A percentile compares a stretch with the other conserved stretches of the same genome.
phyloP scores from a whole-genome alignment of 1,140 invertebrate genomes.

The Atopsyche davidsoni region DNA sequence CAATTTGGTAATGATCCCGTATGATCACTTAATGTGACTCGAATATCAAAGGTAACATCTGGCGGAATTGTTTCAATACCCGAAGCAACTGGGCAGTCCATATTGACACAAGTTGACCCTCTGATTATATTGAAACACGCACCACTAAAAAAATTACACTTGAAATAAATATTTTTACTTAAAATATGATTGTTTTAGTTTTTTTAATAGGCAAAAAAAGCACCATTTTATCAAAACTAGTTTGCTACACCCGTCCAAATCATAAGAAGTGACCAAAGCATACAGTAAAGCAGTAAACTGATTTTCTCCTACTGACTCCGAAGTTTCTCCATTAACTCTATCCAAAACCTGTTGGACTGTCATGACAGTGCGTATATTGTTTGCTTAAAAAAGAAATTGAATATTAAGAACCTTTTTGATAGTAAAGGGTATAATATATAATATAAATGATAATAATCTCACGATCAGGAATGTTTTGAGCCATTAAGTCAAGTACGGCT shows the following conservation, averaged over 20 bases:
- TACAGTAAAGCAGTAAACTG: slow-evolving; percentile 47
- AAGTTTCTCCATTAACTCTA: slow-evolving; percentile 35
- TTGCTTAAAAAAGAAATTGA: slow-evolving; percentile 31
- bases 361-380: slow-evolving; percentile 43
- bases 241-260: slow-evolving; percentile 42
- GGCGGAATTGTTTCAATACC: slow-evolving; percentile 3
- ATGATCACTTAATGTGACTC: slow-evolving; percentile 47
- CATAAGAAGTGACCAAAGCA: slow-evolving; percentile 43
- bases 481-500: slow-evolving; percentile 30
- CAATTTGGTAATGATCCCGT: slow-evolving; percentile 47
- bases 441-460: slow-evolving; percentile 17
- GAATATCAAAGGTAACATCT: slow-evolving; percentile 44
- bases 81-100: slow-evolving; percentile 16
- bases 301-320: too few relatives aligned
- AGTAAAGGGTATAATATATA: not conserved
- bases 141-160: slow-evolving; percentile 12
- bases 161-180: not conserved
- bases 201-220: not conserved
- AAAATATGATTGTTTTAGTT: slow-evolving; percentile 18
- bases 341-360: slow-evolving; percentile 45
- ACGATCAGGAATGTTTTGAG: slow-evolving; percentile 32
- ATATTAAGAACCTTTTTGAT: not conserved
- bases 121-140: slow-evolving; percentile 19
- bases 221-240: slow-evolving; percentile 34
- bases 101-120: slow-evolving; percentile 11